These are phyloP conservation scores for Hirtodrosophila duncani DNA, from an alignment of 2,888 invertebrate genomes.

Conservation along the genomic window DNA sequence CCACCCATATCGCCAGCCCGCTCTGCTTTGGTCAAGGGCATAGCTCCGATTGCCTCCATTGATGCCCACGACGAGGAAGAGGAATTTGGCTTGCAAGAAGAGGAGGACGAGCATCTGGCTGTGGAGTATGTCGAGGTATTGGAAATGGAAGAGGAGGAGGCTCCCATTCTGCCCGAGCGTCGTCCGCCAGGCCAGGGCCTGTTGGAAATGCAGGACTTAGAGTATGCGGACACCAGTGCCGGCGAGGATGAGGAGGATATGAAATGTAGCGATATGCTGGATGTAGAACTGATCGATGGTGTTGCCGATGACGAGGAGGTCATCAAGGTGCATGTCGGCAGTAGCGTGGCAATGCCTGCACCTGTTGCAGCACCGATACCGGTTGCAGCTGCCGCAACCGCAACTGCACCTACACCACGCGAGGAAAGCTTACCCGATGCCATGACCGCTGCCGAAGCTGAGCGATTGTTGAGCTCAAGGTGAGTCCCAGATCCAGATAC, in stretches of 20 bases:
- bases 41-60: slow-evolving; percentile 74
- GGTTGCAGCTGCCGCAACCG: neutral
- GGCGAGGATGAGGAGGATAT: slow-evolving; percentile 79
- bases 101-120: slow-evolving; percentile 45
- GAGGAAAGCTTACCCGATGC: slow-evolving; percentile 79
- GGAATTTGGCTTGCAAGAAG: slow-evolving; percentile 30
- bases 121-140: slow-evolving; percentile 44
- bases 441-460: slow-evolving; percentile 93
- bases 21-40: slow-evolving; percentile 62
- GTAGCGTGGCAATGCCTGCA: slow-evolving; percentile 7
- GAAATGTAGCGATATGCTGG: slow-evolving; percentile 75
- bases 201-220: slow-evolving; percentile 80
- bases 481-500: slow-evolving; percentile 76
- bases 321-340: slow-evolving; percentile 37
- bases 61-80: slow-evolving; percentile 74
- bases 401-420: slow-evolving; percentile 35
- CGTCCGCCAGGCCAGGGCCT: slow-evolving; percentile 77
- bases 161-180: slow-evolving; percentile 53
- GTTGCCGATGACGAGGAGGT: slow-evolving; percentile 54
- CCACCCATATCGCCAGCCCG: slow-evolving; percentile 66
- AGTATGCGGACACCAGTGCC: slow-evolving; percentile 81
- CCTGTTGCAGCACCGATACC: neutral
- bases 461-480: slow-evolving; percentile 91
- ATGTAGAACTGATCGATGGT: slow-evolving; percentile 75
- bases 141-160: slow-evolving; percentile 31